These are phyloP conservation scores for Cephus rjabovi DNA, from an alignment of 2,888 invertebrate species.

Conservation along the genomic window DNA sequence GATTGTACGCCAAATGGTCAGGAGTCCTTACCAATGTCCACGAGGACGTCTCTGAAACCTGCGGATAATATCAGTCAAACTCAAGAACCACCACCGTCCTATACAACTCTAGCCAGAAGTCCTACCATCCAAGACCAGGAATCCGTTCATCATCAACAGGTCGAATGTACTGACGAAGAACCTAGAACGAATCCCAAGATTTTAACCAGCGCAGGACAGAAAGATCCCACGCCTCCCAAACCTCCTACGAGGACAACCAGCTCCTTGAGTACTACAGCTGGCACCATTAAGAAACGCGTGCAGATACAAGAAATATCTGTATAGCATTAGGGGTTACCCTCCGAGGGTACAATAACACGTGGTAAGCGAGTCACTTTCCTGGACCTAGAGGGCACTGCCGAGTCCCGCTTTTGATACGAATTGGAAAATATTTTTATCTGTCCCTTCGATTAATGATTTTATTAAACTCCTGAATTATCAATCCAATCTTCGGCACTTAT, in stretches of 20 bases:
- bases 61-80: slow-evolving; percentile 53
- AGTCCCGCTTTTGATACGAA: slow-evolving; percentile 52
- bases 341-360: slow-evolving; percentile 55
- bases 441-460: background rate
- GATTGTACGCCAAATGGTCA: slow-evolving; percentile 56
- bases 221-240: slow-evolving; percentile 52
- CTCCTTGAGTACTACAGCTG: slow-evolving; percentile 57
- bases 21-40: slow-evolving; percentile 62
- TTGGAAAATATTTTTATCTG: background rate
- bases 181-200: background rate
- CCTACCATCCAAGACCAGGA: slow-evolving; percentile 38
- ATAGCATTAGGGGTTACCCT: slow-evolving; percentile 70
- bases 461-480: background rate
- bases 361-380: slow-evolving; percentile 62
- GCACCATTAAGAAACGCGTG: slow-evolving; percentile 80
- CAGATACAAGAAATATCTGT: slow-evolving; percentile 86
- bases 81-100: slow-evolving; percentile 69
- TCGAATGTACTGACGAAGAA: background rate
- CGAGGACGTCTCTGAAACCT: slow-evolving; percentile 61
- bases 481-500: too few relatives aligned
- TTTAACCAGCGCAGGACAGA: slow-evolving; percentile 33
- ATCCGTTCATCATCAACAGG: slow-evolving; percentile 11
- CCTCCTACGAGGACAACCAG: slow-evolving; percentile 62
- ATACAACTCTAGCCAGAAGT: slow-evolving; percentile 67
- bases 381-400: slow-evolving; percentile 44